Evolutionary conservation across 2,888 invertebrate genomes (phyloP).

Genomic region (Phragmatobia fuliginosa): DNA sequence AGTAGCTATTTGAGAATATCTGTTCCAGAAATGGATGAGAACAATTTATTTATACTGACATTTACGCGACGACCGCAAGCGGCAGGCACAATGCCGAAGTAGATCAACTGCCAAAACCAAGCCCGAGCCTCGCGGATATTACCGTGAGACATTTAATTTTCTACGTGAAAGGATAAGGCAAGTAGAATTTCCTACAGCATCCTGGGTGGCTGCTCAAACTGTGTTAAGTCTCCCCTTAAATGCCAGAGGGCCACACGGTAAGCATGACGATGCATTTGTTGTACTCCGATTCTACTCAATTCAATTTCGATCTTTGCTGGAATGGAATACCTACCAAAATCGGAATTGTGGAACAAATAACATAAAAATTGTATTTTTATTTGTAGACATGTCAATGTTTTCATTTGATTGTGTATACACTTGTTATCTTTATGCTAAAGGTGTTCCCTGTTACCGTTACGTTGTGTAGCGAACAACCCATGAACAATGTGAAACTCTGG

Average conservation of each 20-base stretch:
- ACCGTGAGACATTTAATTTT: slow-evolving; percentile 85
- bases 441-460: background rate
- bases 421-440: background rate
- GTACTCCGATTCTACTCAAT: slow-evolving; percentile 34
- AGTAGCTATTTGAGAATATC: background rate
- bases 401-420: background rate
- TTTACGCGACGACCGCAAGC: slow-evolving; percentile 50
- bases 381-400: background rate
- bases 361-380: slow-evolving; percentile 8
- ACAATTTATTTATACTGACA: slow-evolving; percentile 51
- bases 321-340: slow-evolving; percentile 34
- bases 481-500: background rate
- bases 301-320: slow-evolving; percentile 34
- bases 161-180: slow-evolving; percentile 86
- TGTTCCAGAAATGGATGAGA: slow-evolving; percentile 29
- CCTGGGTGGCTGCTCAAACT: slow-evolving; percentile 72
- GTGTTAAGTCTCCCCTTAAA: slow-evolving; percentile 73
- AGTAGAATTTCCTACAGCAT: slow-evolving; percentile 77
- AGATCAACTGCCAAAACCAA: slow-evolving; percentile 83
- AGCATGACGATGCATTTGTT: slow-evolving; percentile 53
- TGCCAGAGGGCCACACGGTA: slow-evolving; percentile 54
- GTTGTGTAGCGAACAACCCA: background rate
- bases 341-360: background rate
- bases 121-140: slow-evolving; percentile 76
- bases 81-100: slow-evolving; percentile 56